Base-by-base conservation (phyloP, 2,797 vertebrate genomes). In the Parambassis ranga region DNA sequence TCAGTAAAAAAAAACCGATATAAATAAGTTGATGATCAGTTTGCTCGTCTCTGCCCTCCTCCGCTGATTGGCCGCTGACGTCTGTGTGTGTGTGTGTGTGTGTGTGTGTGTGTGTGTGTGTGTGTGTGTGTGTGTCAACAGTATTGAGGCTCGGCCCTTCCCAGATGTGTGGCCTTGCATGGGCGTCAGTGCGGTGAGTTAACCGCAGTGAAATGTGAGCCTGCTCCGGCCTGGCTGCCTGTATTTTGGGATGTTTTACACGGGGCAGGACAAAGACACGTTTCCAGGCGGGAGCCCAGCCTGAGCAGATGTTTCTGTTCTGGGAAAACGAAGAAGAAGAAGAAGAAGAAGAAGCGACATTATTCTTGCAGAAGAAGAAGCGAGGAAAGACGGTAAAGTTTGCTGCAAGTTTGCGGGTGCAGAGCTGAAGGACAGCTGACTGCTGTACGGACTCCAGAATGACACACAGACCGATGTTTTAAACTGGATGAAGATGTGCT, bases 241-340 rank as follows among this genome's bases (percentile, higher is more conserved):
- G 75, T 82, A 81, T 79, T 86, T 75, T 63, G 65, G 84, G 87
- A 85, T 86, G 81, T 87, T 85, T 79, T 38, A 80, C 77, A 58
- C 19, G 37, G 24, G 51, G 56, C 53, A 63, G 75, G 52, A 85
- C 85, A 77, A 72, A 81, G 83, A 84, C 77, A 74, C 83, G 81
- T 84, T 75, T 41, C 49, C 75, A 71, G 73, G 63, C 62, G 66
- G 49, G 53, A 68, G 65, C 59, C 51, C 22, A 3, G 61, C 11
- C 23, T 43, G 71, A 84, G 68, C 80, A 82, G 79, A 87, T 87
- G 89, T 71, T 66, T 10, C 32, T 50, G 59, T 31, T 35, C 35
- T 1, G 31, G 35, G 62, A 36, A 27, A 20, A 61, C 4, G 18
- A 23, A 55, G 35, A 16, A 26, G 53, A 23, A 56, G 42, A 26